A percentile compares a stretch with the other conserved stretches of the same genome.
phyloP scores from a whole-genome alignment of 2,888 invertebrate species.

The Sceliomorpha sp. region DNA sequence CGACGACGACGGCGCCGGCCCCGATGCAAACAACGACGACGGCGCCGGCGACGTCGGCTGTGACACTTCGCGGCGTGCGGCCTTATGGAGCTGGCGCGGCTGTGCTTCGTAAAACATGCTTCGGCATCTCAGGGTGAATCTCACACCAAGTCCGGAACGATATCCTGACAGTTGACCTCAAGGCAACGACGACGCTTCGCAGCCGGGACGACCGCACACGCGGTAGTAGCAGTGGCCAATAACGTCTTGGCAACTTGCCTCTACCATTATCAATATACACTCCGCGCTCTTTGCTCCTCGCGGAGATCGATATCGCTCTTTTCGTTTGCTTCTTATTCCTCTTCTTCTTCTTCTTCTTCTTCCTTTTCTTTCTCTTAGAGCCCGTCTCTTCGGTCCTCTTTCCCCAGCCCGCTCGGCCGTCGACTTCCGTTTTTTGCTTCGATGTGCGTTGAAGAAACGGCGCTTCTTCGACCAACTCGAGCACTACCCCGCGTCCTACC shows the following conservation, averaged over 20 bases:
- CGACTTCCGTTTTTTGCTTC: conserved; percentile 8
- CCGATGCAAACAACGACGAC: conserved; percentile 27
- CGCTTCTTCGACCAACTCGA: conserved; percentile 15
- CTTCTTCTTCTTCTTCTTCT: conserved; percentile 17
- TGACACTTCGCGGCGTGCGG: conserved; percentile 14
- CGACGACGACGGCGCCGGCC: conserved; percentile 58
- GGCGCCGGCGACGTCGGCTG: conserved; percentile 19
- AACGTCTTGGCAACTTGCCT: conserved; percentile 63
- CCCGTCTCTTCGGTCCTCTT: conserved; percentile 7
- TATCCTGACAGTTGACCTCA: conserved; percentile 12
- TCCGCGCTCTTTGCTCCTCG: conserved; percentile 24
- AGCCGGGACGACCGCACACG: conserved; percentile 56
- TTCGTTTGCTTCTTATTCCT: conserved; percentile 22
- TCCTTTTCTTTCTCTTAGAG: not conserved
- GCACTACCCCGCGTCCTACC: too few relatives aligned
- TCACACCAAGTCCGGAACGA: not conserved
- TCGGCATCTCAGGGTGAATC: conserved; percentile 38
- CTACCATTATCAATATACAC: conserved; percentile 66
- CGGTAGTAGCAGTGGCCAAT: conserved; percentile 62
- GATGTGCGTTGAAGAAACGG: not conserved
- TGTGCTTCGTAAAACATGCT: conserved; percentile 29
- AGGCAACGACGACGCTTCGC: conserved; percentile 24
- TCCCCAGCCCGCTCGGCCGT: conserved; percentile 12
- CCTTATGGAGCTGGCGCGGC: conserved; percentile 28
- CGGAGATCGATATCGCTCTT: conserved; percentile 17